These are phyloP conservation scores for Eleginops maclovinus DNA, from an alignment of 2,113 vertebrate species.

Conservation along the genomic window DNA sequence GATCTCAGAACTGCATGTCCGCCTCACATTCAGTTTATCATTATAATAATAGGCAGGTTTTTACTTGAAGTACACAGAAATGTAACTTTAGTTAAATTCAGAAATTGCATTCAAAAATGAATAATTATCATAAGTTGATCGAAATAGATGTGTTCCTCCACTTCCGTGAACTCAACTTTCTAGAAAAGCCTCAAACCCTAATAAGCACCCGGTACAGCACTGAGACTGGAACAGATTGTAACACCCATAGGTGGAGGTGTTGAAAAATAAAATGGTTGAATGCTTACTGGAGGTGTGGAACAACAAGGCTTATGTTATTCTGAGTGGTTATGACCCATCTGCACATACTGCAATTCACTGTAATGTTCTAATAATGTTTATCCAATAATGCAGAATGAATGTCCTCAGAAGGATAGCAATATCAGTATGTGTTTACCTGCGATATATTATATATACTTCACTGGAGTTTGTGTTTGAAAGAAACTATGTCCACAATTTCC, in stretches of 20 bases:
- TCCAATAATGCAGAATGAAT: neutral
- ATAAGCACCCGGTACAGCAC: neutral
- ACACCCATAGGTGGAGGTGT: constrained; percentile 58
- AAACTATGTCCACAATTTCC: neutral
- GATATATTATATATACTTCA: neutral
- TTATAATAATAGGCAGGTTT: too few species aligned
- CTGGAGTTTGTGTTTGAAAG: neutral
- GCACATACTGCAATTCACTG: neutral
- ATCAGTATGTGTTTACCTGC: neutral
- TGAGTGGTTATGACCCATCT: neutral
- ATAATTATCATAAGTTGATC: too few species aligned
- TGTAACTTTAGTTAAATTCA: too few species aligned
- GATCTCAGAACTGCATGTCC: too few species aligned
- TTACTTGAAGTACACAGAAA: too few species aligned
- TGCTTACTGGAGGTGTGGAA: constrained; percentile 78
- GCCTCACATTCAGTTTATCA: too few species aligned
- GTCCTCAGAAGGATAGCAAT: neutral
- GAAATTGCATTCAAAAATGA: too few species aligned
- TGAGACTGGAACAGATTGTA: neutral
- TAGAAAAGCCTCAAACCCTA: neutral
- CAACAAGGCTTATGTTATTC: constrained; percentile 56
- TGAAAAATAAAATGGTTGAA: constrained; percentile 70
- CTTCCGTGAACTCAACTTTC: neutral
- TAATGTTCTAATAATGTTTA: neutral
- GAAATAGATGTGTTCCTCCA: too few species aligned